These are phyloP conservation scores for Phrynocephalus vlangalii DNA, from an alignment of 2,797 vertebrate genomes.

Conservation along the genomic window DNA sequence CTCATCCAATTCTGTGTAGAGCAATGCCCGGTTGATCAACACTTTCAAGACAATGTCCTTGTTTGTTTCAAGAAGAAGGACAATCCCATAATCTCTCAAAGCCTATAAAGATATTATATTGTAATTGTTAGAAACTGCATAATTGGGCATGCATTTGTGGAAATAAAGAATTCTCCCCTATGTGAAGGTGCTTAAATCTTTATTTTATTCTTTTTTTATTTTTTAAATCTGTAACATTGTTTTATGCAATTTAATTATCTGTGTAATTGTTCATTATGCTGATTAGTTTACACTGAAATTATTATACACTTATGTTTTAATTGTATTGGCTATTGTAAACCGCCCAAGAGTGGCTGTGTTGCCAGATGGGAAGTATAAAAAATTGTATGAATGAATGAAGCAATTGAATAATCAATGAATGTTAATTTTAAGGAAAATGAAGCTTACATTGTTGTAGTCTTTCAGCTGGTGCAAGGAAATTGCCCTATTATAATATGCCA, in stretches of 20 bases:
- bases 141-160: background rate
- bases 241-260: too few relatives aligned
- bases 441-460: conserved; percentile 75
- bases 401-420: background rate
- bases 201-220: background rate
- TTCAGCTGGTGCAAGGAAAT: conserved; percentile 78
- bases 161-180: background rate
- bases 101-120: conserved; percentile 70
- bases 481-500: conserved; percentile 83
- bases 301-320: too few relatives aligned
- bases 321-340: too few relatives aligned
- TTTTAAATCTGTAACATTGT: too few relatives aligned
- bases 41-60: conserved; percentile 75
- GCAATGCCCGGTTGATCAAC: conserved; percentile 79
- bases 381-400: background rate
- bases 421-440: conserved; percentile 26
- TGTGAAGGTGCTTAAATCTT: background rate
- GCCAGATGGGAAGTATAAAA: too few relatives aligned
- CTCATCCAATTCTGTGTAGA: conserved; percentile 76
- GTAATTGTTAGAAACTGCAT: background rate
- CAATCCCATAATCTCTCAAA: conserved; percentile 80
- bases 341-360: too few relatives aligned
- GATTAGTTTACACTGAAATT: too few relatives aligned
- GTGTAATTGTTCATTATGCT: too few relatives aligned
- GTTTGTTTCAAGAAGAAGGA: conserved; percentile 76